A percentile compares a stretch with the other conserved stretches of the same genome.
These are phyloP conservation scores for Metopolophium dirhodum DNA, from an alignment of 1,140 invertebrate genomes.

Conservation along the genomic window DNA sequence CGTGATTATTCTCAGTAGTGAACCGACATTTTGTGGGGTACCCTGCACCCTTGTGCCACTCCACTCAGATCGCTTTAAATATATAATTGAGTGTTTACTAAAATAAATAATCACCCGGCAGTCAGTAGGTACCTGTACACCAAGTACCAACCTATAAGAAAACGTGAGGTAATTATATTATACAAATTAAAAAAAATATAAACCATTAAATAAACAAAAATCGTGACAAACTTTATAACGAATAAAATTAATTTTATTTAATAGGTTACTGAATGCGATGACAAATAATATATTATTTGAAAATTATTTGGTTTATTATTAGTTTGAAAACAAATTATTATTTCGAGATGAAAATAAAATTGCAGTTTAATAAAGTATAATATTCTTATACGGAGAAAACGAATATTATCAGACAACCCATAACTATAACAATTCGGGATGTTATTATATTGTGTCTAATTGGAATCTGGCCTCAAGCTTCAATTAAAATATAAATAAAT, in stretches of 20 bases:
- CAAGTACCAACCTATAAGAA: not conserved
- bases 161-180: not conserved
- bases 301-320: not conserved
- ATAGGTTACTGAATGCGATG: not conserved
- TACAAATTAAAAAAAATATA: not conserved
- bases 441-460: not conserved
- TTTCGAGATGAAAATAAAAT: not conserved
- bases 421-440: not conserved
- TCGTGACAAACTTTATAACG: not conserved
- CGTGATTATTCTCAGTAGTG: not conserved
- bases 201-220: not conserved
- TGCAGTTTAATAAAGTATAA: not conserved
- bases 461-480: not conserved
- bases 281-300: not conserved
- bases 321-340: not conserved
- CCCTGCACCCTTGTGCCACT: no score
- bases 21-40: no score
- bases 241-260: not conserved
- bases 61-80: no score
- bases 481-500: constrained; percentile 5
- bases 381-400: not conserved
- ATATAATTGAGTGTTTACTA: not conserved
- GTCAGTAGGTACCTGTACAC: no score
- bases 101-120: not conserved
- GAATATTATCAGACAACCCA: not conserved